Percentiles rank a stretch among this genome's conserved stretches.
Conservation (phyloP, 2,113 vertebrate genomes). For the Phylloscopus whistleri region DNA sequence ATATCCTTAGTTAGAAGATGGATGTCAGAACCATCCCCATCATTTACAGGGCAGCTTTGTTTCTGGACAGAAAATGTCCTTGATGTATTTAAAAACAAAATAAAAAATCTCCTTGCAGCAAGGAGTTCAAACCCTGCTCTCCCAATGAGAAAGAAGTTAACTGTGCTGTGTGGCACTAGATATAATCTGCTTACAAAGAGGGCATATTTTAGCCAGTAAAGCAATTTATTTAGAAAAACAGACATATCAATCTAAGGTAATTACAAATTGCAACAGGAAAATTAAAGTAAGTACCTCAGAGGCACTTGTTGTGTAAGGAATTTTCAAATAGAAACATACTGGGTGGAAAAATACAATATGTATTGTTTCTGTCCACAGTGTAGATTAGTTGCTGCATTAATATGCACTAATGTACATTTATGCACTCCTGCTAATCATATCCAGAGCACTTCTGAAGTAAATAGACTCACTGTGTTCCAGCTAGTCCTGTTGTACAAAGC, state of each 20-base stretch:
- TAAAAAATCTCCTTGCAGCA: not conserved
- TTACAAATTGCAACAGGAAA: slow-evolving; percentile 57
- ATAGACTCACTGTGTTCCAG: slow-evolving; percentile 41
- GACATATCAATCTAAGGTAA: slow-evolving; percentile 55
- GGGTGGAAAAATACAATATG: slow-evolving; percentile 3
- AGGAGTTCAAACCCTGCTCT: not conserved
- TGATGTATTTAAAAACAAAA: not conserved
- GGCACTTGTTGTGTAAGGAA: slow-evolving; percentile 8
- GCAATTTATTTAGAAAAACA: slow-evolving; percentile 52
- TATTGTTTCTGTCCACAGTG: slow-evolving; percentile 47
- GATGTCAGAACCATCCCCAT: not conserved
- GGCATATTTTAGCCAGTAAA: slow-evolving; percentile 20
- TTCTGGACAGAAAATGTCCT: not conserved
- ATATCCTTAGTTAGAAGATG: not conserved
- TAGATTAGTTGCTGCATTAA: slow-evolving; percentile 54
- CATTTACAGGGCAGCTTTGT: not conserved
- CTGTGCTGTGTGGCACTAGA: not conserved
- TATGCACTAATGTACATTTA: slow-evolving; percentile 48
- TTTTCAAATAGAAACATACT: slow-evolving; percentile 33
- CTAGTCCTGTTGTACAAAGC: slow-evolving; percentile 45
- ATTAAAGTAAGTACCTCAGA: slow-evolving; percentile 54
- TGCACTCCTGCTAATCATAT: slow-evolving; percentile 62
- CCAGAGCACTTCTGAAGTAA: slow-evolving; percentile 45
- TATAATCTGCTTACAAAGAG: slow-evolving; percentile 18
- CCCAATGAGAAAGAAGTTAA: not conserved